A percentile compares a stretch with the other conserved stretches of the same genome.
Evolutionary conservation across 2,888 invertebrate genomes (phyloP).

Genomic region (Agrotis exclamationis): DNA sequence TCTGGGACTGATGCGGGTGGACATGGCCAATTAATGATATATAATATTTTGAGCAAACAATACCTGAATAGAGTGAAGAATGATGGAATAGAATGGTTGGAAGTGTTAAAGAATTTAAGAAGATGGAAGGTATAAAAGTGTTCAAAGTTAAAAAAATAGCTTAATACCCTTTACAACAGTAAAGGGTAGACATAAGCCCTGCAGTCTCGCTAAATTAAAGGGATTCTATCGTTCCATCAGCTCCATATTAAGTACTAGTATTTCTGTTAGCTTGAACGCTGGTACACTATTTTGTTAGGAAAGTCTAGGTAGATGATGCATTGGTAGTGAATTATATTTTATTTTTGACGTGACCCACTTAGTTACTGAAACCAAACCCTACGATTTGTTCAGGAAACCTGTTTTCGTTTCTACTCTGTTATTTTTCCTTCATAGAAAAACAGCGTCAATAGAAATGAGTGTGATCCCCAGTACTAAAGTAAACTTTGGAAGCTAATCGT

Average conservation of each 20-base stretch:
- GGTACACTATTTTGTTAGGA: no score
- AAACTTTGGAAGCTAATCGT: slow-evolving; percentile 56
- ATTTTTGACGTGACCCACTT: not conserved
- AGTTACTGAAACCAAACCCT: not conserved
- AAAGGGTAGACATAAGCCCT: no score
- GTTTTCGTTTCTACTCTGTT: not conserved
- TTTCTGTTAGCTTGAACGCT: no score
- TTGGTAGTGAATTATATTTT: no score
- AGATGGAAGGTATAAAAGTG: not conserved
- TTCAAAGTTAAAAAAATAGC: no score
- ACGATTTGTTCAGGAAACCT: not conserved
- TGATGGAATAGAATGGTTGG: slow-evolving; percentile 11
- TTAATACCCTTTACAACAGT: no score
- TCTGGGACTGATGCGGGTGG: slow-evolving; percentile 73
- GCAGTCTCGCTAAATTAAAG: no score
- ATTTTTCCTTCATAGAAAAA: slow-evolving; percentile 4
- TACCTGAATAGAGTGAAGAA: slow-evolving; percentile 27
- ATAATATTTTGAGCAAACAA: slow-evolving; percentile 18
- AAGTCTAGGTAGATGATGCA: no score
- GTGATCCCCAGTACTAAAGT: slow-evolving; percentile 39
- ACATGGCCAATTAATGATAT: slow-evolving; percentile 79
- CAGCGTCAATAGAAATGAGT: slow-evolving; percentile 5
- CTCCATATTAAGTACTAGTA: no score
- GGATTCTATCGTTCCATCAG: no score
- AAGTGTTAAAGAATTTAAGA: slow-evolving; percentile 18